Percentiles rank a stretch among this genome's conserved stretches.
These are phyloP conservation scores for Caenorhabditis becei DNA, from an alignment of 2,888 invertebrate genomes.

Conservation along the genomic window DNA sequence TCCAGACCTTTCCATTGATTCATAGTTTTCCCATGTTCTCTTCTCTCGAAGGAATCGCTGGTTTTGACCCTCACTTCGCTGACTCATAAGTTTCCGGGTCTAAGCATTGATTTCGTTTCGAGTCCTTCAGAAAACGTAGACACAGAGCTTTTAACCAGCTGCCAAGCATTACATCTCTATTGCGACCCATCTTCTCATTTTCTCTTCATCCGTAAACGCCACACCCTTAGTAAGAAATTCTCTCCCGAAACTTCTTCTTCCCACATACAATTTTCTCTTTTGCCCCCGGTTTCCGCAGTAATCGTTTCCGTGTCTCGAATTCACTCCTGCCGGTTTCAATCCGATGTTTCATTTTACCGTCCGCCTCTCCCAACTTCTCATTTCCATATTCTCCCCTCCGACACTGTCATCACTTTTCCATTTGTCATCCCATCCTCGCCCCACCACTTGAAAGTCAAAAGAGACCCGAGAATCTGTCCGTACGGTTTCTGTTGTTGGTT, in stretches of 20 bases:
- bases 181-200: constrained; percentile 24
- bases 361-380: constrained; percentile 24
- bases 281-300: constrained; percentile 1
- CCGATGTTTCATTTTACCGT: constrained; percentile 15
- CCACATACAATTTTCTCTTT: constrained; percentile 18
- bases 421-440: constrained; percentile 18
- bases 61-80: too few relatives aligned
- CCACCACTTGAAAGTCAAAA: constrained; percentile 12
- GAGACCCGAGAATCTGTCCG: constrained; percentile 6
- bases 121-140: too few relatives aligned
- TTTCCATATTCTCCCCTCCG: constrained; percentile 32
- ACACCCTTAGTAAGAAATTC: constrained; percentile 19
- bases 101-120: too few relatives aligned
- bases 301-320: constrained; percentile 19
- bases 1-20: background rate
- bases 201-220: constrained; percentile 25
- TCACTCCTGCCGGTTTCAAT: constrained; percentile 4
- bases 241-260: constrained; percentile 11
- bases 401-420: constrained; percentile 29
- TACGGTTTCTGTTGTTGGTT: constrained; percentile 4
- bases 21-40: too few relatives aligned
- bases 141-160: too few relatives aligned
- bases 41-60: too few relatives aligned
- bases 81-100: too few relatives aligned
- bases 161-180: background rate